phyloP scores from a whole-genome alignment of 1,140 invertebrate species.

The Cherax quadricarinatus region DNA sequence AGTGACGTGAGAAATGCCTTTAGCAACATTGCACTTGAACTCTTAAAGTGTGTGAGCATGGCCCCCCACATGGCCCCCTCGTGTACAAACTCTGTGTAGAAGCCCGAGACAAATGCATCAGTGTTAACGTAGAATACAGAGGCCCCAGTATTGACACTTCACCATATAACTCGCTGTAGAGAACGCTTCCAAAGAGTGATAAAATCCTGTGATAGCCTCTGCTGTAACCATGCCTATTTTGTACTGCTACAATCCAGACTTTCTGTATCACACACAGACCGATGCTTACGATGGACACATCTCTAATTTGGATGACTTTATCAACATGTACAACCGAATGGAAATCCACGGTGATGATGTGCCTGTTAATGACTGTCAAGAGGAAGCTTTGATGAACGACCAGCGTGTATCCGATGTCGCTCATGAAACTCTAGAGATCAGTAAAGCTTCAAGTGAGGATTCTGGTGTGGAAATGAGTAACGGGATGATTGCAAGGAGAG shows the following conservation, averaged over 20 bases:
- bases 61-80: neutral
- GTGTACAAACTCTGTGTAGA: neutral
- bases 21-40: neutral
- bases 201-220: conserved; percentile 30
- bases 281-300: conserved; percentile 53
- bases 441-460: conserved; percentile 89
- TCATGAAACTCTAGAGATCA: conserved; percentile 76
- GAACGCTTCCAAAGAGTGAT: conserved; percentile 13
- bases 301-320: conserved; percentile 68
- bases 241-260: conserved; percentile 50
- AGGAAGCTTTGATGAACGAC: conserved; percentile 26
- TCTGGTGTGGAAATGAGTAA: conserved; percentile 85
- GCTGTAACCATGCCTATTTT: neutral
- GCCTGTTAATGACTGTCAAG: neutral
- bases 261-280: conserved; percentile 63
- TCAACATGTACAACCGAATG: conserved; percentile 61
- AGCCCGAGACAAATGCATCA: neutral
- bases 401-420: conserved; percentile 49
- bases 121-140: neutral
- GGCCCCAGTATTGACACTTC: neutral
- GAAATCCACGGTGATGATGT: conserved; percentile 41
- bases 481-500: conserved; percentile 79
- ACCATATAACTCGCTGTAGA: neutral
- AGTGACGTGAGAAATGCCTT: neutral
- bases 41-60: neutral